phyloP scores from a whole-genome alignment of 1,140 invertebrate species.

The Drosophila fuyamai region DNA sequence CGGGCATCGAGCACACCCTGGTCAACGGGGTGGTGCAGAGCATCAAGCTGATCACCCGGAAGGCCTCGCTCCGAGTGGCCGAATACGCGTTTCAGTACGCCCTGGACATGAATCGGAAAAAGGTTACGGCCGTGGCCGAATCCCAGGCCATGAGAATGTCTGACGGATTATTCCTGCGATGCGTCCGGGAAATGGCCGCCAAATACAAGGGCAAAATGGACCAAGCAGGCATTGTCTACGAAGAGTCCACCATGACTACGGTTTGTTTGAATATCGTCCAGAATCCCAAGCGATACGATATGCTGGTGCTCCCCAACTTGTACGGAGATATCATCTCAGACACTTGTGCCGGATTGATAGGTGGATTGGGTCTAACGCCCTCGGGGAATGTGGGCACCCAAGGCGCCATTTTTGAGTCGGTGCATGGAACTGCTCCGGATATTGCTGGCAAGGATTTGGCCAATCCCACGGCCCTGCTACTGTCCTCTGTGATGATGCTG shows the following conservation, averaged over 20 bases:
- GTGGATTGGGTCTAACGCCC: constrained; percentile 98
- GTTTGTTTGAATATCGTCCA: constrained; percentile 99
- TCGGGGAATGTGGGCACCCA: constrained; percentile 99
- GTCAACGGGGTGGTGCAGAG: constrained; percentile 99
- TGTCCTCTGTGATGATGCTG: constrained; percentile 99
- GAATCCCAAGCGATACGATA: constrained; percentile 97
- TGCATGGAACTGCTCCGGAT: constrained; percentile 99
- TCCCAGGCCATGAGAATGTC: constrained; percentile 99
- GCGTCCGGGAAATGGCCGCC: constrained; percentile 96
- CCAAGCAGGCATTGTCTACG: constrained; percentile 95
- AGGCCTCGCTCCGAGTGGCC: constrained; percentile 97
- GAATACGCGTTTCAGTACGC: constrained; percentile 99
- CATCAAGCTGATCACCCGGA: constrained; percentile 99
- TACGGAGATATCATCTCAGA: constrained; percentile 99
- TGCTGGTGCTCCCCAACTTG: constrained; percentile 98
- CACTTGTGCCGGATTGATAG: constrained; percentile 99
- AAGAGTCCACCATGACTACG: constrained; percentile 99
- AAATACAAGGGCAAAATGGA: constrained; percentile 87
- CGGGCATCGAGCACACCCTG: constrained; percentile 99
- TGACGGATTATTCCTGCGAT: constrained; percentile 98
- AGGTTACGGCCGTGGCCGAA: constrained; percentile 99
- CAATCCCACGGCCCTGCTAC: constrained; percentile 98
- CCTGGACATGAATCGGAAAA: constrained; percentile 95
- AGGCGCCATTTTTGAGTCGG: constrained; percentile 99
- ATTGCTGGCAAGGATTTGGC: constrained; percentile 99